A percentile compares a stretch with the other conserved stretches of the same genome.
These are phyloP conservation scores for Liparis tanakae DNA, from an alignment of 2,797 vertebrate genomes.

Conservation along the genomic window DNA sequence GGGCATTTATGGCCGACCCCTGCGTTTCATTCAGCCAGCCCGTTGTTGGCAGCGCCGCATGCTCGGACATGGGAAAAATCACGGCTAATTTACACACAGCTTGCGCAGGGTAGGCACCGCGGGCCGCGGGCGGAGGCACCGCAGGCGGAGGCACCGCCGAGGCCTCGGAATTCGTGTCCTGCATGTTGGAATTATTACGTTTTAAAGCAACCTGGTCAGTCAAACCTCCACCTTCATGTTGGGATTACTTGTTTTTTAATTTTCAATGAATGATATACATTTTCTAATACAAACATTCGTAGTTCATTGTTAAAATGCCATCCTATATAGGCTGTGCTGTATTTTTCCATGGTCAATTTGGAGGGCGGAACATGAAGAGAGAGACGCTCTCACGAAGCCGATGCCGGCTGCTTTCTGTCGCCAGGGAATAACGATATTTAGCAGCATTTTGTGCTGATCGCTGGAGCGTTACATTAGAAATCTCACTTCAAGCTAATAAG, in stretches of 20 bases:
- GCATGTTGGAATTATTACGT: neutral
- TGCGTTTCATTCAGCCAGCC: neutral
- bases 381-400: neutral
- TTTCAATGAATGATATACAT: neutral
- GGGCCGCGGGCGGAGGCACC: neutral
- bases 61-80: conserved; percentile 4
- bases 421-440: neutral
- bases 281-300: no score
- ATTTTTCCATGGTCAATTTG: neutral
- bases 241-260: neutral
- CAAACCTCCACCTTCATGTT: neutral
- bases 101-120: neutral
- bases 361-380: neutral
- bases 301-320: no score
- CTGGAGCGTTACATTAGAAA: neutral
- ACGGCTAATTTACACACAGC: neutral
- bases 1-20: neutral
- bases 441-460: neutral
- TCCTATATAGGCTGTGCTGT: neutral
- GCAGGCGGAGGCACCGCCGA: neutral
- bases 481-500: neutral
- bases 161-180: conserved; percentile 5
- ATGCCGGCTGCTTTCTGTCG: neutral
- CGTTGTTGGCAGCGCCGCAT: conserved; percentile 1
- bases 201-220: neutral